Base-by-base conservation (phyloP, 2,797 vertebrate species). In the Bovichtus diacanthus region DNA sequence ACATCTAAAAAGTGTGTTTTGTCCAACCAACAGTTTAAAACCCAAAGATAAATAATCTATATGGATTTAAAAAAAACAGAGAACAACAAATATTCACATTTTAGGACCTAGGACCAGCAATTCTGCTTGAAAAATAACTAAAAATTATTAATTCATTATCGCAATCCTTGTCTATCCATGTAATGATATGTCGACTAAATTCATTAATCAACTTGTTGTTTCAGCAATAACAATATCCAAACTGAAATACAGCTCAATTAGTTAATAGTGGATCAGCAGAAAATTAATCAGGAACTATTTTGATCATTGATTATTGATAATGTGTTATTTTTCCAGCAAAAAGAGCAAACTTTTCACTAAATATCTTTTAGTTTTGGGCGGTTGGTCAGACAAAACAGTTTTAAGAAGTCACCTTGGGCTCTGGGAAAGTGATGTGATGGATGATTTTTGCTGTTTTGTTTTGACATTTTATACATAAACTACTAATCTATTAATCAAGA, bases 61-160 rank as follows among this genome's bases (percentile, higher is more conserved):
- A 12, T 18, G 5, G 25, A 31, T 25, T n/a, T n/a, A n/a, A 9
- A 31, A n/a, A 50, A 43, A 71, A 41, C 9, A 38, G 23, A 54
- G 3, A 47, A 8, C 8, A 10, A 6, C 1, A 63, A 1, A 36
- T 47, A 3, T 51, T 18, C 1, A 56, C 13, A 62, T 49, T 66
- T 38, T 6, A 6, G 12, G 0, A 47, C 1, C 0, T 2, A 7
- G 5, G 71, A 23, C 5, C 10, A 31, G 5, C 4, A 29, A 18
- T 10, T 60, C 6, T 46, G 4, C 19, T 47, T 19, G 23, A 43
- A 50, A 41, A 61, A 19, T 25, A 12, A 36, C 29, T 51, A 59
- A 21, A 21, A 25, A 11, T 13, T 2, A 76, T 41, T 1, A 36
- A 25, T 63, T 34, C 12, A 27, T 51, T 62, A 31, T n/a, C 44